Percentiles rank a stretch among this genome's conserved stretches.
Evolutionary conservation across 1,140 invertebrate species (phyloP).

Genomic region (Drosophila ogumai): DNA sequence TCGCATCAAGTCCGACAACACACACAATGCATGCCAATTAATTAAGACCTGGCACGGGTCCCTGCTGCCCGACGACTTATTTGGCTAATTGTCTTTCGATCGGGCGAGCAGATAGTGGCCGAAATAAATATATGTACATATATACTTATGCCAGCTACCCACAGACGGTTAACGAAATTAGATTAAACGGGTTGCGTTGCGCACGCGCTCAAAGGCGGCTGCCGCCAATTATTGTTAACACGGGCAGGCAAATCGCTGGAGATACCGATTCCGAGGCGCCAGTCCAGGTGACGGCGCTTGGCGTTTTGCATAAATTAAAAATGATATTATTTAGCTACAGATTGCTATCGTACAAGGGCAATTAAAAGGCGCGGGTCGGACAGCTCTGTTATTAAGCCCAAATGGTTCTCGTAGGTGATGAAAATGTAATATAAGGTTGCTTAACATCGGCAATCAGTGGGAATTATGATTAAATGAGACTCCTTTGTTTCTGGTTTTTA

Average conservation of each 20-base stretch:
- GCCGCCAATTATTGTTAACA: constrained; percentile 62
- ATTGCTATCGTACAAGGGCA: constrained; percentile 51
- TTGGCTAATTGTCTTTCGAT: constrained; percentile 77
- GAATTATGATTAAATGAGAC: constrained; percentile 20
- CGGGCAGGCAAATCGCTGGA: constrained; percentile 21
- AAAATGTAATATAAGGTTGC: constrained; percentile 9
- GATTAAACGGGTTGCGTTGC: constrained; percentile 57
- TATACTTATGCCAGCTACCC: constrained; percentile 5
- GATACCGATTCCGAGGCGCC: constrained; percentile 52
- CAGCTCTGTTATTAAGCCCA: constrained; percentile 27
- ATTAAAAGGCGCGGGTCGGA: constrained; percentile 56
- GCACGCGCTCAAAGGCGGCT: constrained; percentile 45
- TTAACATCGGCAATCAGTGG: constrained; percentile 2
- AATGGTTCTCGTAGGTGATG: constrained; percentile 31
- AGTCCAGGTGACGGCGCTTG: constrained; percentile 62
- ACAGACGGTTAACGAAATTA: constrained; percentile 25
- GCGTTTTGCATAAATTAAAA: constrained; percentile 65
- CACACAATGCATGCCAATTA: constrained; percentile 78
- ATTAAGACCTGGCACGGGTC: constrained; percentile 67
- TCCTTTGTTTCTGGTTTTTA: constrained; percentile 28
- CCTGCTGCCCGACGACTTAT: constrained; percentile 63
- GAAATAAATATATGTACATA: constrained; percentile 20
- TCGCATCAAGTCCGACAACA: constrained; percentile 59
- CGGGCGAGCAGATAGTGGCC: constrained; percentile 49
- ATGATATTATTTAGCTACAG: constrained; percentile 58